These are phyloP conservation scores for Neosalanx taihuensis DNA, from an alignment of 2,797 vertebrate species.

Conservation along the genomic window DNA sequence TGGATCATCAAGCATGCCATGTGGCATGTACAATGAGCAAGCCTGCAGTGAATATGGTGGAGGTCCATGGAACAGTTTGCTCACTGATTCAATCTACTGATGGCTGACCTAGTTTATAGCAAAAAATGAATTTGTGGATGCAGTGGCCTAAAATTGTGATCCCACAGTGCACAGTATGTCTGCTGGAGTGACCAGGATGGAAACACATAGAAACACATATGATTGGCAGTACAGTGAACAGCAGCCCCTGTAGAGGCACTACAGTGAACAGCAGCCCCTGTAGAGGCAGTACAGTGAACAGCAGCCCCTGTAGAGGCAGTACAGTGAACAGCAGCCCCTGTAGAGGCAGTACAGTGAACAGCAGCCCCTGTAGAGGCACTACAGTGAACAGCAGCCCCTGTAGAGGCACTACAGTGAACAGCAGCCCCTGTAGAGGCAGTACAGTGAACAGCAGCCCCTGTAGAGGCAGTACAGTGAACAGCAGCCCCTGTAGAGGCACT, in stretches of 20 bases:
- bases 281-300: too few species aligned
- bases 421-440: too few species aligned
- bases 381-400: too few species aligned
- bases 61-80: neutral
- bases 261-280: too few species aligned
- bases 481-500: neutral
- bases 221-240: conserved; percentile 51
- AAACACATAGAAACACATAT: conserved; percentile 35
- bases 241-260: neutral
- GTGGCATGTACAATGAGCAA: neutral
- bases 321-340: too few species aligned
- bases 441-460: too few species aligned
- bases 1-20: neutral
- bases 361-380: too few species aligned
- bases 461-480: too few species aligned
- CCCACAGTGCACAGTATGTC: neutral
- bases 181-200: conserved; percentile 25
- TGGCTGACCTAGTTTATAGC: neutral
- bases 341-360: too few species aligned
- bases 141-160: neutral
- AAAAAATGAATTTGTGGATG: neutral
- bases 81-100: neutral
- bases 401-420: too few species aligned
- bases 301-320: too few species aligned
- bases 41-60: neutral